phyloP scores from a whole-genome alignment of 2,113 vertebrate genomes.

The Cephalopterus ornatus region DNA sequence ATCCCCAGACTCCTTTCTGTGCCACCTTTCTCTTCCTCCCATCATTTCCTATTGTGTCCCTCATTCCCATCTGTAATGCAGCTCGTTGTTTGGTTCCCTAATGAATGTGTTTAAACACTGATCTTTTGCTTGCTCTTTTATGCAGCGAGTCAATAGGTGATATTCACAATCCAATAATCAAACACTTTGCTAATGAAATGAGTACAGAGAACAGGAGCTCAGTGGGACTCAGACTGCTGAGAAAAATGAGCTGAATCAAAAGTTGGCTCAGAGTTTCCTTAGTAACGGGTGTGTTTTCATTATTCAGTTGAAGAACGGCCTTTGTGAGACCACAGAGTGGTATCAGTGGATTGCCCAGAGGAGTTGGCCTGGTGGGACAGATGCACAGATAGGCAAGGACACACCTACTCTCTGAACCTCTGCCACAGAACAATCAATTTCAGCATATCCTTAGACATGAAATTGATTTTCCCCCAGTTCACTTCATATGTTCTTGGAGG shows the following conservation, averaged over 20 bases:
- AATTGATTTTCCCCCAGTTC: constrained; percentile 38
- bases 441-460: not conserved
- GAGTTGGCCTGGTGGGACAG: constrained; percentile 53
- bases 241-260: not conserved
- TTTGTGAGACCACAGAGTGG: constrained; percentile 33
- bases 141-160: constrained; percentile 42
- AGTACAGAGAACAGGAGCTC: constrained; percentile 20
- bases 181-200: constrained; percentile 50
- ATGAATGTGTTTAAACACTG: constrained; percentile 15
- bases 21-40: not conserved
- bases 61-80: not conserved
- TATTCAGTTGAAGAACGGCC: not conserved
- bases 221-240: not conserved
- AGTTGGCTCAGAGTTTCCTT: constrained; percentile 65
- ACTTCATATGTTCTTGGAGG: not conserved
- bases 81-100: not conserved
- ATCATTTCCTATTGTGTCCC: not conserved
- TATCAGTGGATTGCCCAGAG: constrained; percentile 39
- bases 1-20: not conserved
- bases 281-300: constrained; percentile 45
- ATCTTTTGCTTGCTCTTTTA: constrained; percentile 28
- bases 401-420: constrained; percentile 54
- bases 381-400: constrained; percentile 17
- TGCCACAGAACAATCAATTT: constrained; percentile 42
- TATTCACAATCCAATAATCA: constrained; percentile 27